These are phyloP conservation scores for Pongo pygmaeus DNA, from an alignment of 2,113 vertebrate species.

Conservation along the genomic window DNA sequence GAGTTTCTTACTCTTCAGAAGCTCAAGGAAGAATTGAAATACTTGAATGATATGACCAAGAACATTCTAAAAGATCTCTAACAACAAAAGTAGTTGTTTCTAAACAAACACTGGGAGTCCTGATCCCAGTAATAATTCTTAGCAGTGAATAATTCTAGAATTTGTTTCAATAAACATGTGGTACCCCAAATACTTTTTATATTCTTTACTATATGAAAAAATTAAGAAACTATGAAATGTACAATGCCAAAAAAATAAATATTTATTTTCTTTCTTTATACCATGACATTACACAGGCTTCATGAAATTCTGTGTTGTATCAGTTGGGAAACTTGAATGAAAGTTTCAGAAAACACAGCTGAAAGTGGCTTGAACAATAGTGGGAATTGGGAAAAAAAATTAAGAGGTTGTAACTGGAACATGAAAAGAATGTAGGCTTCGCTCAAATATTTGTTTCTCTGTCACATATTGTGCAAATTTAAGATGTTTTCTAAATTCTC, in stretches of 20 bases:
- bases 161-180: not conserved
- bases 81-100: not conserved
- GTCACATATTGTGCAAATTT: not conserved
- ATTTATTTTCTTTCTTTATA: not conserved
- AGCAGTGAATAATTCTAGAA: not conserved
- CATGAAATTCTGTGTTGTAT: not conserved
- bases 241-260: not conserved
- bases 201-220: not conserved
- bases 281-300: not conserved
- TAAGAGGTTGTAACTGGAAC: not conserved
- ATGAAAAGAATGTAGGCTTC: not conserved
- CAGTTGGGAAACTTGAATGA: not conserved
- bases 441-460: not conserved
- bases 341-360: not conserved
- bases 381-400: not conserved
- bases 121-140: not conserved
- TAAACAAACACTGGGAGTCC: not conserved
- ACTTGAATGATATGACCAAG: not conserved
- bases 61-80: not conserved
- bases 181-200: not conserved
- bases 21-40: not conserved
- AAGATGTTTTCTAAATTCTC: not conserved
- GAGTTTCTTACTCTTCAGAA: slow-evolving; percentile 1
- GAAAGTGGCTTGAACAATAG: not conserved
- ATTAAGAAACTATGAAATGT: not conserved